Percentiles rank a stretch among this genome's conserved stretches.
phyloP scores from a whole-genome alignment of 2,113 vertebrate genomes.

The Pitta sordida region DNA sequence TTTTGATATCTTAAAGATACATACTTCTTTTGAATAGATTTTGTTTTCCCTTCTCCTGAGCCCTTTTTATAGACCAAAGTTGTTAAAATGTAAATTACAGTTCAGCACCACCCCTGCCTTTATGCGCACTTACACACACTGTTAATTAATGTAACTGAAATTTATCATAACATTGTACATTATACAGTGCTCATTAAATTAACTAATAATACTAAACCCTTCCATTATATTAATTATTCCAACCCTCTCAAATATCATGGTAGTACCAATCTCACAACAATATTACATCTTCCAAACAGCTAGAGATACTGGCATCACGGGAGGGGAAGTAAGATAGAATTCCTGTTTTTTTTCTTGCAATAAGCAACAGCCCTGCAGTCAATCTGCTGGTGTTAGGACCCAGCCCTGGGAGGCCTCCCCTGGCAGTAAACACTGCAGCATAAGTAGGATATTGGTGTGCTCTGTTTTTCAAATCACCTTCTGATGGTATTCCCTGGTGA shows the following conservation, averaged over 20 bases:
- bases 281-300: background rate
- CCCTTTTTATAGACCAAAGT: background rate
- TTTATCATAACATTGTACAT: background rate
- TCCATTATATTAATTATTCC: background rate
- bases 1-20: background rate
- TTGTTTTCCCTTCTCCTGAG: background rate
- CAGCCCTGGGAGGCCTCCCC: background rate
- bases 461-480: background rate
- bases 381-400: background rate
- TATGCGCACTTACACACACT: background rate
- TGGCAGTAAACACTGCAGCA: accelerated
- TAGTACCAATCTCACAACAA: background rate
- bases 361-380: background rate
- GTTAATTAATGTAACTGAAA: background rate
- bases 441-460: background rate
- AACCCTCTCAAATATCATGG: background rate
- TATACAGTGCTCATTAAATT: background rate
- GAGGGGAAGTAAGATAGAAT: background rate
- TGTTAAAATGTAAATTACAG: slow-evolving; percentile 9
- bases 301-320: background rate
- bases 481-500: background rate
- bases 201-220: background rate
- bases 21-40: background rate
- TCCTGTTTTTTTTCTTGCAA: background rate
- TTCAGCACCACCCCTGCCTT: background rate